phyloP scores from a whole-genome alignment of 2,888 invertebrate species.

The Sphecodes monilicornis region DNA sequence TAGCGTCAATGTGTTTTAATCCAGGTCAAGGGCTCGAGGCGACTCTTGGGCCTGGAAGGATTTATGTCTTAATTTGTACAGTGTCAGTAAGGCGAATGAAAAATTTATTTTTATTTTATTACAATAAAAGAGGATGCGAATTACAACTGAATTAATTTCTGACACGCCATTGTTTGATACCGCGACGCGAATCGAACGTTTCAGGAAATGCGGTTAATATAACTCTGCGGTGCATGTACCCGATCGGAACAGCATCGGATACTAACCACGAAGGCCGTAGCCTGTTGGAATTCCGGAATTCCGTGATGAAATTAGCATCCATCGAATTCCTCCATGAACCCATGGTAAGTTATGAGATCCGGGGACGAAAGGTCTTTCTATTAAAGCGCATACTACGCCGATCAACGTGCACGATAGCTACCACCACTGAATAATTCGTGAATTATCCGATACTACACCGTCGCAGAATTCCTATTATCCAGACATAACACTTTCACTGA shows the following conservation, averaged over 20 bases:
- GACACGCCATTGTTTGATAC: constrained; percentile 25
- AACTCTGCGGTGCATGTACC: constrained; percentile 38
- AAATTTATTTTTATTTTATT: too few relatives aligned
- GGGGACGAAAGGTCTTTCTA: constrained; percentile 30
- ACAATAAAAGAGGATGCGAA: background rate
- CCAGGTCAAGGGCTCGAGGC: too few relatives aligned
- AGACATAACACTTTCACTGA: background rate
- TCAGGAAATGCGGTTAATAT: constrained; percentile 58
- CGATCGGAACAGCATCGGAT: constrained; percentile 24
- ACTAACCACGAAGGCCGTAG: constrained; percentile 47
- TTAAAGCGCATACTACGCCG: constrained; percentile 27
- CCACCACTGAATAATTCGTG: constrained; percentile 26
- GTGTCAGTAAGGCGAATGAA: too few relatives aligned
- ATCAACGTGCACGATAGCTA: constrained; percentile 37
- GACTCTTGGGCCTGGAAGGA: too few relatives aligned
- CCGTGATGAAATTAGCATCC: constrained; percentile 82
- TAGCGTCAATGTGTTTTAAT: too few relatives aligned
- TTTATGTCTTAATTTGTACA: too few relatives aligned
- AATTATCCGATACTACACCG: constrained; percentile 8
- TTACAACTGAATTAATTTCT: background rate
- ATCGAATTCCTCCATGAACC: constrained; percentile 76
- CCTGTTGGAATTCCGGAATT: constrained; percentile 71
- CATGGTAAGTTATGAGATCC: constrained; percentile 48
- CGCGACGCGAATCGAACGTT: constrained; percentile 35
- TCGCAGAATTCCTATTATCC: background rate